These are phyloP conservation scores for Ypsolopha scabrella DNA, from an alignment of 2,888 invertebrate species.

Conservation along the genomic window DNA sequence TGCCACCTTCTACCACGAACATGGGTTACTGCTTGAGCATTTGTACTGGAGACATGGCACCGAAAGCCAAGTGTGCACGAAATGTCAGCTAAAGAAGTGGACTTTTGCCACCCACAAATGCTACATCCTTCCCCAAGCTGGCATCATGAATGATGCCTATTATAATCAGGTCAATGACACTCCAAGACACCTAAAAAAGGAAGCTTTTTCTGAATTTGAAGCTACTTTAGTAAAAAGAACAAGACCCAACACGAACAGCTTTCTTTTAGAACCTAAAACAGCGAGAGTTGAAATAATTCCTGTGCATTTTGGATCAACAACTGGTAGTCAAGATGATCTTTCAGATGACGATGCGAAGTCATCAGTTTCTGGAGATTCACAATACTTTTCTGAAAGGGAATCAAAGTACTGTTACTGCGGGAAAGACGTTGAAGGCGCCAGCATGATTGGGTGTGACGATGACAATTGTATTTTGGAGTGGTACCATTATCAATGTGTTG, in stretches of 20 bases:
- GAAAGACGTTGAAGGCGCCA: conserved; percentile 23
- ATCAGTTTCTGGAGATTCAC: neutral
- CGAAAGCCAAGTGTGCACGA: conserved; percentile 32
- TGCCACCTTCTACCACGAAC: conserved; percentile 29
- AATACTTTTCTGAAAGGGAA: conserved; percentile 14
- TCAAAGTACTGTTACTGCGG: conserved; percentile 37
- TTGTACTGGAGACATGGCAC: conserved; percentile 51
- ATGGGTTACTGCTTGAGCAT: conserved; percentile 39
- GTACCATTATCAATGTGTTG: conserved; percentile 46
- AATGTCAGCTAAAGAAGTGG: conserved; percentile 37
- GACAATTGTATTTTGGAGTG: conserved; percentile 31
- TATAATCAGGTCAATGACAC: too few relatives aligned
- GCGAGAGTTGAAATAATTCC: neutral
- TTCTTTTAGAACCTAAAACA: neutral
- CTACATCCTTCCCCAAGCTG: conserved; percentile 28
- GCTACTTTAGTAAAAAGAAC: too few relatives aligned
- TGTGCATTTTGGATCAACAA: too few relatives aligned
- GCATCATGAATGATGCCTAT: too few relatives aligned
- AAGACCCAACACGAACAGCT: too few relatives aligned
- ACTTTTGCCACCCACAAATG: conserved; percentile 37
- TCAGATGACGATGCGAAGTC: neutral
- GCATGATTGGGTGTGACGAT: conserved; percentile 48
- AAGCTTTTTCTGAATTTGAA: too few relatives aligned
- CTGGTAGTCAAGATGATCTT: neutral
- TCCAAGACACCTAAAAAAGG: too few relatives aligned